A percentile compares a stretch with the other conserved stretches of the same genome.
Conservation (phyloP, 2,888 invertebrate genomes). For the Himalopsyche kuldschensis region DNA sequence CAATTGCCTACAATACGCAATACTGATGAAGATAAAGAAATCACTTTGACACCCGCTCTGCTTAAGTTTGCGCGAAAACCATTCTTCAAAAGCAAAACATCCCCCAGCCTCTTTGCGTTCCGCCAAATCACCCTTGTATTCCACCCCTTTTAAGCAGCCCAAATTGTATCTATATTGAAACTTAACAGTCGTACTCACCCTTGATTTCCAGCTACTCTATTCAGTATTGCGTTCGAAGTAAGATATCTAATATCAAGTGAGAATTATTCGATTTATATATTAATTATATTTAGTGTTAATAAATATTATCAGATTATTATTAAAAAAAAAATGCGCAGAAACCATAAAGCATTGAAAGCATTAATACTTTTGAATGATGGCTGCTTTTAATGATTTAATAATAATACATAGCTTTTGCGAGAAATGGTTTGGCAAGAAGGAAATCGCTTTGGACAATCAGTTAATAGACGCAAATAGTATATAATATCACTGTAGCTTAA, state of each 20-base stretch:
- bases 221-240: background rate
- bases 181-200: background rate
- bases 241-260: background rate
- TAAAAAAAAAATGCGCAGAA: too few species aligned
- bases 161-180: conserved; percentile 1
- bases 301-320: too few species aligned
- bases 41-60: conserved; percentile 34
- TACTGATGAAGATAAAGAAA: conserved; percentile 37
- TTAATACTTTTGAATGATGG: too few species aligned
- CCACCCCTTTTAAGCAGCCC: background rate
- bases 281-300: too few species aligned
- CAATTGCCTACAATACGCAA: conserved; percentile 23
- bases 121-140: background rate
- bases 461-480: too few species aligned
- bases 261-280: background rate
- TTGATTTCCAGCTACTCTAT: background rate
- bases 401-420: too few species aligned
- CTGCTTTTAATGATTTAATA: too few species aligned
- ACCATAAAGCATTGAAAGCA: too few species aligned
- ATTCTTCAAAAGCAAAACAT: conserved; percentile 27
- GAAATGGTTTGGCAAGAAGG: too few species aligned
- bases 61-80: conserved; percentile 21
- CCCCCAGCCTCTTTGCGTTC: background rate
- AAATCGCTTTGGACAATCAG: too few species aligned
- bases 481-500: too few species aligned